Conservation (phyloP, 2,888 invertebrate genomes). For the Acanthopleura granulata region DNA sequence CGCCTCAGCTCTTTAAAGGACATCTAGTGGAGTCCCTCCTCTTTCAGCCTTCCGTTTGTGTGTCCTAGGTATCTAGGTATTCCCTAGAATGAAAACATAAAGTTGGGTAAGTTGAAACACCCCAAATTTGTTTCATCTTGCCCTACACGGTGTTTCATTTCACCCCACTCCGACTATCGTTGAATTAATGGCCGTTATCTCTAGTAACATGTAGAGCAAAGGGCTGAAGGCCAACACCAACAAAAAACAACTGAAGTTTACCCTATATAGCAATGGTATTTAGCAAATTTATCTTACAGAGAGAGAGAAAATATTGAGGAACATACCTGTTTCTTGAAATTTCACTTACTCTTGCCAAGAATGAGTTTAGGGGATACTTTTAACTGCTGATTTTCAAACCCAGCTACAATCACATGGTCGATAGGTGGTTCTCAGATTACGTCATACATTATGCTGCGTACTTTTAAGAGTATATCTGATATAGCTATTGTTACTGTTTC, state of each 20-base stretch:
- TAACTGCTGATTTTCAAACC: too few species aligned
- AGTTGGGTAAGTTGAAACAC: not conserved
- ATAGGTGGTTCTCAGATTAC: too few species aligned
- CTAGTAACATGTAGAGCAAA: too few species aligned
- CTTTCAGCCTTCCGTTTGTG: conserved; percentile 18
- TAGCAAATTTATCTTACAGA: not conserved
- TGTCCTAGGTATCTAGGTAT: not conserved
- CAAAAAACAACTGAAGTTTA: too few species aligned
- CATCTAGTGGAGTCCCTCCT: conserved; percentile 18
- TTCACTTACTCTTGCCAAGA: not conserved
- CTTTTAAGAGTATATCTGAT: too few species aligned
- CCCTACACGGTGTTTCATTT: not conserved
- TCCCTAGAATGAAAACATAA: not conserved
- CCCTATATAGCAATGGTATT: too few species aligned
- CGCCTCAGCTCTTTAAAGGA: conserved; percentile 75
- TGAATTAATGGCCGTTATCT: too few species aligned
- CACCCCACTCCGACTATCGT: not conserved
- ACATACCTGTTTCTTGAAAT: not conserved
- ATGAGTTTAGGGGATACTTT: too few species aligned
- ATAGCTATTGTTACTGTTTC: too few species aligned
- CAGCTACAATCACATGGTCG: too few species aligned
- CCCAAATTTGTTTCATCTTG: conserved; percentile 8
- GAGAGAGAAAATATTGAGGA: not conserved
- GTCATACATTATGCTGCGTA: too few species aligned
- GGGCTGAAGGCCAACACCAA: too few species aligned